phyloP scores from a whole-genome alignment of 2,797 vertebrate species.

The Cryptoprocta ferox region DNA sequence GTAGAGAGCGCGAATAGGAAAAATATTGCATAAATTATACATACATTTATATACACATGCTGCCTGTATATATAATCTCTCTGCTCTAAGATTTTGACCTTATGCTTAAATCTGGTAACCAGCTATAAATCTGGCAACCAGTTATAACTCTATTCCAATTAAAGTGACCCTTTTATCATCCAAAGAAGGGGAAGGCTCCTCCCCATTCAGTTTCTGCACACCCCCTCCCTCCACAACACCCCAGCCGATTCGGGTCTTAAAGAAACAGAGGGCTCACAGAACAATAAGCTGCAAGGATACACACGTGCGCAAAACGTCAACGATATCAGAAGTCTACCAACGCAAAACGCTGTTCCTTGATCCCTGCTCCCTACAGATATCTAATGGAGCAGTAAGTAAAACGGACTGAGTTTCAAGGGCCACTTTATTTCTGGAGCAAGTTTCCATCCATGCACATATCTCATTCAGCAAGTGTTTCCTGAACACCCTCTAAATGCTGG shows the following conservation, averaged over 20 bases:
- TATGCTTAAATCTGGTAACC: slow-evolving; percentile 77
- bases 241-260: slow-evolving; percentile 23
- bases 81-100: slow-evolving; percentile 68
- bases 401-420: background rate
- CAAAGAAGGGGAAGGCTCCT: background rate
- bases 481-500: background rate
- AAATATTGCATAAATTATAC: slow-evolving; percentile 83
- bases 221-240: slow-evolving; percentile 13
- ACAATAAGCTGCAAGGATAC: accelerated
- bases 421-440: background rate
- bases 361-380: background rate
- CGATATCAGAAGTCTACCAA: accelerated
- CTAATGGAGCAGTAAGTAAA: background rate
- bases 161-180: slow-evolving; percentile 73
- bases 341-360: accelerated
- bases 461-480: background rate
- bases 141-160: slow-evolving; percentile 80
- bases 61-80: slow-evolving; percentile 57
- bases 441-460: accelerated
- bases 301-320: background rate
- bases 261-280: slow-evolving; percentile 27
- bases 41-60: slow-evolving; percentile 68
- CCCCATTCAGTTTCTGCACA: slow-evolving; percentile 56
- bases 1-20: slow-evolving; percentile 77
- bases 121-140: slow-evolving; percentile 76